phyloP scores from a whole-genome alignment of 64 coral and sea anemone species.

The Pocillopora damicornis region DNA sequence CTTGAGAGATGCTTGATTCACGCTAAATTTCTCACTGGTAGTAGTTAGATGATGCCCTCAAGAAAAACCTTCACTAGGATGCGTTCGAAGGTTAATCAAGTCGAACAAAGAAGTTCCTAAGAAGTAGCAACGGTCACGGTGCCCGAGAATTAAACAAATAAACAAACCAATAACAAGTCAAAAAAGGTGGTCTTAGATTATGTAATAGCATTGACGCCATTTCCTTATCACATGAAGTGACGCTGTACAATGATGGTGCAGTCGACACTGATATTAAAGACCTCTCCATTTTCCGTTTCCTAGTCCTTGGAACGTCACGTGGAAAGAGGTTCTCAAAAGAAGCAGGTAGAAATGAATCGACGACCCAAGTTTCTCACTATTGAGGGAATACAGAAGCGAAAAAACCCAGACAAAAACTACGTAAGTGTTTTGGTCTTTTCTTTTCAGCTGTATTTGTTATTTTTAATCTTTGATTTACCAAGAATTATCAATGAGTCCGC shows the following conservation, averaged over 20 bases:
- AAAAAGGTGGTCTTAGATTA: neutral
- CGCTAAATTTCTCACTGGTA: no score
- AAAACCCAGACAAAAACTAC: conserved; percentile 57
- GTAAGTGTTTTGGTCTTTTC: conserved; percentile 25
- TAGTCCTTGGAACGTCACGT: neutral
- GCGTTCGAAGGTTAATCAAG: no score
- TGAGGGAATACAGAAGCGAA: conserved; percentile 68
- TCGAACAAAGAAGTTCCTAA: no score
- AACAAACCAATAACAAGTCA: no score
- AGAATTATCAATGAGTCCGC: neutral
- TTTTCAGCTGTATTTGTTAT: neutral
- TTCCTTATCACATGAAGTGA: neutral
- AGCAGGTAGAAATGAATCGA: conserved; percentile 44
- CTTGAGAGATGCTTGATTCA: no score
- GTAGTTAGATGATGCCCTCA: no score
- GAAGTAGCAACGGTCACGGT: no score
- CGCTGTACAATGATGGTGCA: no score
- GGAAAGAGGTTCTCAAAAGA: neutral
- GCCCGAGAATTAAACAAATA: no score
- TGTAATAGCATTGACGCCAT: conserved; percentile 8
- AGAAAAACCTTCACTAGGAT: no score
- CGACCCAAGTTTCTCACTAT: conserved; percentile 53
- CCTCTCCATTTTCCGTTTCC: neutral
- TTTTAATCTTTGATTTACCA: neutral
- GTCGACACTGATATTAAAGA: neutral